Evolutionary conservation across 1,140 invertebrate genomes (phyloP), one percentile per base, ranked within the genome.

Genomic region (Ceratosolen fusciceps): DNA sequence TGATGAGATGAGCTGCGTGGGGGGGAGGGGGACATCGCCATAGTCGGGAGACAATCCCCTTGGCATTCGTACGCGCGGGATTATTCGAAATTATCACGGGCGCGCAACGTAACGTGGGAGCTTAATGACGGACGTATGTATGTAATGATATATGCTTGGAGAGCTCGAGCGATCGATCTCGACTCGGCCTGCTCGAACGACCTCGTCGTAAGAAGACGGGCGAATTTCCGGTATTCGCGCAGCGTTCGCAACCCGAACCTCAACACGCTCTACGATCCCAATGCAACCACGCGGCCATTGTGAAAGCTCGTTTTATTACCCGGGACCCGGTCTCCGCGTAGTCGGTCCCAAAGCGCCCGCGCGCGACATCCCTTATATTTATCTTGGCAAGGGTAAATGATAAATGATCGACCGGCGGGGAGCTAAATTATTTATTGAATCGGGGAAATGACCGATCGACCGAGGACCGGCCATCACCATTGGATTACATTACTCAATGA

Each of bases 301-400:
- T 47, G 9, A 70, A 70, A 70, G n/a, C 31, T 47, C 24, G 8
- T 49, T 29, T 29, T 31, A 31, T 14, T 19, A 34, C 26, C n/a
- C n/a, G n/a, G n/a, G 68, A 34, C 21, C 29, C 29, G 24, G n/a
- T 71, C 54, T 54, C 54, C 47, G 47, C 24, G 68, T n/a, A n/a
- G 26, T 54, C 68, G 19, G 26, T 26, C 39, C n/a, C 9, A 52
- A 52, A 52, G 26, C 14, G 29, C 68, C 10, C 26, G 3, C 19
- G 67, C 29, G 12, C 26, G 47, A 16, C 12, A 49, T 65, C 14
- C 1, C 68, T 71, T 71, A 52, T 71, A 71, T 71, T 71, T 71
- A 49, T 31, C 68, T 71, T 71, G 68, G 68, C 68, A 71, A n/a
- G n/a, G 1, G 1, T 62, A 1, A 19, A 60, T 34, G 9, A 62